Conservation (phyloP, 1,140 invertebrate species). For the Drosophila arawakana region DNA sequence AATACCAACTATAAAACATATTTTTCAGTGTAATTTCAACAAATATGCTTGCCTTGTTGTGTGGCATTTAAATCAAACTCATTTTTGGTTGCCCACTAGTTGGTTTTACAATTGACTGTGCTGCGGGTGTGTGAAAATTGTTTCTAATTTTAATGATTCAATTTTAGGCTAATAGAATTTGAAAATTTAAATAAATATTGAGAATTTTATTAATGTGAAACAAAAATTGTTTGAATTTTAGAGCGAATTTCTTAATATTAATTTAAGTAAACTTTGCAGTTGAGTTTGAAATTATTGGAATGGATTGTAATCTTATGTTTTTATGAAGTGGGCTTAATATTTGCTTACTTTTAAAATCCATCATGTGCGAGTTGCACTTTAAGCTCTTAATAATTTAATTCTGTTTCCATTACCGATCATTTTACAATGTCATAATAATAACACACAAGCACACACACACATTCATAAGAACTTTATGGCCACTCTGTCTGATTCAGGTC, state of each 20-base stretch:
- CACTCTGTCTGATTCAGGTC: constrained; percentile 55
- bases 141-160: constrained; percentile 48
- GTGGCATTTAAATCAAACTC: constrained; percentile 64
- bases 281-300: too few relatives aligned
- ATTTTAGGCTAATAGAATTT: constrained; percentile 15
- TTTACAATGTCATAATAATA: constrained; percentile 37
- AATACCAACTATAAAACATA: constrained; percentile 42
- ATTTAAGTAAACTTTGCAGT: too few relatives aligned
- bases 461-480: constrained; percentile 51
- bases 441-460: constrained; percentile 28
- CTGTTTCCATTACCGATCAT: constrained; percentile 40
- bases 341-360: too few relatives aligned
- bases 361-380: not conserved
- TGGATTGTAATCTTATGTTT: too few relatives aligned
- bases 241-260: too few relatives aligned
- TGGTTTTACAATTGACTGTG: constrained; percentile 31
- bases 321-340: too few relatives aligned
- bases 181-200: constrained; percentile 1
- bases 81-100: constrained; percentile 58
- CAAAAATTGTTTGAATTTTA: too few relatives aligned
- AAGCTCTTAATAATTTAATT: constrained; percentile 42
- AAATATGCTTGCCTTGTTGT: constrained; percentile 50
- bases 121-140: constrained; percentile 31
- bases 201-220: not conserved
- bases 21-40: constrained; percentile 55